Evolutionary conservation across 1,140 invertebrate species (phyloP).

Genomic region (Zaprionus ornatus): DNA sequence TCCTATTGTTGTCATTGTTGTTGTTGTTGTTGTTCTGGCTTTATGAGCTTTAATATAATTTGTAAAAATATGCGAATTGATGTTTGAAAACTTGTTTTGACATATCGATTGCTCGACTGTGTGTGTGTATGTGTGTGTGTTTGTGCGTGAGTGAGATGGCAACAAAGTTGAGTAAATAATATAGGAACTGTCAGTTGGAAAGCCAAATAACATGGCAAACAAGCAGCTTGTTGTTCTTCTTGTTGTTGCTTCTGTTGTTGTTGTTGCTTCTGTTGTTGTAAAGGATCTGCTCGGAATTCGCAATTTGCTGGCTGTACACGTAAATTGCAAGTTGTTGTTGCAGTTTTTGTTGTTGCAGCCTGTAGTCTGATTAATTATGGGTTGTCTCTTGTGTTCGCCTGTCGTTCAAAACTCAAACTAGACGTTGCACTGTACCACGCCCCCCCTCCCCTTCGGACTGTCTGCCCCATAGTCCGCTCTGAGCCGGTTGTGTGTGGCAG

Average conservation of each 20-base stretch:
- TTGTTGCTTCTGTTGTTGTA: constrained; percentile 20
- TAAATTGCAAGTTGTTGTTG: constrained; percentile 51
- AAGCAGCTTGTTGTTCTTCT: constrained; percentile 23
- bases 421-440: constrained; percentile 25
- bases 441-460: background rate
- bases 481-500: constrained; percentile 46
- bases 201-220: constrained; percentile 1
- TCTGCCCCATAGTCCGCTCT: background rate
- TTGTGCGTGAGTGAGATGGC: constrained; percentile 5
- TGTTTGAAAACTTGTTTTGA: constrained; percentile 75
- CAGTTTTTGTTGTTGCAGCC: constrained; percentile 27
- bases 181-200: background rate
- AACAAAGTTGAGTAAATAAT: background rate
- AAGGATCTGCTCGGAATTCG: constrained; percentile 67
- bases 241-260: constrained; percentile 5
- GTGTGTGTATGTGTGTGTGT: background rate
- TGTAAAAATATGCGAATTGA: constrained; percentile 80
- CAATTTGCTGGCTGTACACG: constrained; percentile 51
- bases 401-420: constrained; percentile 78
- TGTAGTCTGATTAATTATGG: constrained; percentile 75
- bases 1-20: constrained; percentile 25
- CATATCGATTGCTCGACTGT: constrained; percentile 30
- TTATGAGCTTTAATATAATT: constrained; percentile 73
- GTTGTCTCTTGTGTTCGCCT: constrained; percentile 65
- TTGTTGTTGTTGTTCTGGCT: constrained; percentile 44